Percentiles rank a stretch among this genome's conserved stretches.
Conservation (phyloP, 2,797 vertebrate genomes). For the Phoxinus dragarum region DNA sequence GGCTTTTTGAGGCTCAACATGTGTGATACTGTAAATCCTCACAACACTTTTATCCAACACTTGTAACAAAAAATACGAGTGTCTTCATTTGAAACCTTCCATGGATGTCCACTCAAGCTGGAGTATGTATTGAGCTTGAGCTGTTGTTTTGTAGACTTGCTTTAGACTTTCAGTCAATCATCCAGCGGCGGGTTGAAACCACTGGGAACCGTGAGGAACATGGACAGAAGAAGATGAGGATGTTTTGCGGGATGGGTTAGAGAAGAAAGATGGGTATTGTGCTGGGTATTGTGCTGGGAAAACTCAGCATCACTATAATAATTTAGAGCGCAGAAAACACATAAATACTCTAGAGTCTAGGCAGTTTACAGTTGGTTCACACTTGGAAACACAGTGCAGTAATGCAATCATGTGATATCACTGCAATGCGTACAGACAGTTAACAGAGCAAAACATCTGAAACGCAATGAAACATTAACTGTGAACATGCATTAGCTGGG, state of each 20-base stretch:
- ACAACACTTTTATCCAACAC: neutral
- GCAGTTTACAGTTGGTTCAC: neutral
- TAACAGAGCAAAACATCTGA: neutral
- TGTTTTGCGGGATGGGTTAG: neutral
- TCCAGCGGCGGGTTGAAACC: neutral
- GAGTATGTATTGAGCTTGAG: neutral
- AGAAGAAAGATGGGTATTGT: neutral
- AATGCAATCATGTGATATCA: neutral
- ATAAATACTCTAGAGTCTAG: neutral
- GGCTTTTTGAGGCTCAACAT: slow-evolving; percentile 5
- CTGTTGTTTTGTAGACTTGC: neutral
- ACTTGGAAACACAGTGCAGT: neutral
- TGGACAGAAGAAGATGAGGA: neutral
- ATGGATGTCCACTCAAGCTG: neutral
- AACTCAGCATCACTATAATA: neutral
- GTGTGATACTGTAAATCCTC: neutral
- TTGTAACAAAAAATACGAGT: neutral
- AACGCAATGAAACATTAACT: neutral
- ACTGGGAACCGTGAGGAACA: neutral
- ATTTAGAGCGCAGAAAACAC: neutral
- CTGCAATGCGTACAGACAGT: neutral
- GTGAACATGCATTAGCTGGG: neutral
- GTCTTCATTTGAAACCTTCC: neutral
- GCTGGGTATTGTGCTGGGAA: neutral
- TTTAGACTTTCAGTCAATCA: neutral